Evolutionary conservation across 2,797 vertebrate species (phyloP).

Genomic region (Sebastes iracundus): DNA sequence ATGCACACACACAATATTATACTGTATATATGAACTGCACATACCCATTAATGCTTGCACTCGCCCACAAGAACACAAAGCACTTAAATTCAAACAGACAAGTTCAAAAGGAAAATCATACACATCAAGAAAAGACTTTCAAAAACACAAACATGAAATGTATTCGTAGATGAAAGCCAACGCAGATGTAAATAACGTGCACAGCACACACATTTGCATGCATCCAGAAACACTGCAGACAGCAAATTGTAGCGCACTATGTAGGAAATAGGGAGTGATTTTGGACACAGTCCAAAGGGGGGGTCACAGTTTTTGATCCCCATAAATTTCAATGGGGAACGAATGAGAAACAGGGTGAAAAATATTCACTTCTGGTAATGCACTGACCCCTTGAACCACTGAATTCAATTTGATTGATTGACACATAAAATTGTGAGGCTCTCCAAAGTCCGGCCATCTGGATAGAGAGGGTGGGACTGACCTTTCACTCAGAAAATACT

Average conservation of each 20-base stretch:
- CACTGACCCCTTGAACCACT: background rate
- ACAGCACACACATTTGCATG: background rate
- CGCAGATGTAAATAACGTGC: background rate
- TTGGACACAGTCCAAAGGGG: background rate
- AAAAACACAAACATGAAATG: background rate
- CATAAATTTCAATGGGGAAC: no score
- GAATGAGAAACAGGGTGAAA: no score
- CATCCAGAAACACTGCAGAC: no score
- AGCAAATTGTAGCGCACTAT: no score
- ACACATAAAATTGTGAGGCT: background rate
- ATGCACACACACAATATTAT: background rate
- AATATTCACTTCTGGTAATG: background rate
- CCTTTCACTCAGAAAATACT: background rate
- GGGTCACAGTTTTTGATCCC: no score
- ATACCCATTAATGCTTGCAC: background rate
- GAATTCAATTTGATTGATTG: background rate
- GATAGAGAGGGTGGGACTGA: background rate
- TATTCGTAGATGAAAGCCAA: conserved; percentile 14
- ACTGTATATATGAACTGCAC: background rate
- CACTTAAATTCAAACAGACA: background rate
- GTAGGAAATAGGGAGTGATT: background rate
- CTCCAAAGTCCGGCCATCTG: background rate
- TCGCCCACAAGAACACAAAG: background rate
- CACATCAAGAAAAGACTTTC: background rate
- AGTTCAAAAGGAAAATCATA: conserved; percentile 14